These are phyloP conservation scores for Leptobrachium leishanense DNA, from an alignment of 2,113 vertebrate genomes.

Conservation along the genomic window DNA sequence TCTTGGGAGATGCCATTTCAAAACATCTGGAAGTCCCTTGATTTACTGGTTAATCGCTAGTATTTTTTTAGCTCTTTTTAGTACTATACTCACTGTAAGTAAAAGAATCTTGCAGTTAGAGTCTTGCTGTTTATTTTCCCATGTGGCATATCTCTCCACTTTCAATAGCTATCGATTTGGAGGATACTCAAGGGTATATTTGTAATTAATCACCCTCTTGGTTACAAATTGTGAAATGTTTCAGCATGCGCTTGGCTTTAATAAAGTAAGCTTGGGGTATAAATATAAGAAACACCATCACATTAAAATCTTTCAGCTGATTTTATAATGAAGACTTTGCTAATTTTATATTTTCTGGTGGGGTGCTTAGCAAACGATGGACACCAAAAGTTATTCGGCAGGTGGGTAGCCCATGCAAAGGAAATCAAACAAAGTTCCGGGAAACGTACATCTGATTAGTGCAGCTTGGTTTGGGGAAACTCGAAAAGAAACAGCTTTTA, in stretches of 20 bases:
- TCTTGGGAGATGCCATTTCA: too few relatives aligned
- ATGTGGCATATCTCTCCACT: conserved; percentile 23
- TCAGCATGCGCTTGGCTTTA: conserved; percentile 32
- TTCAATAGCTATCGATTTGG: conserved; percentile 25
- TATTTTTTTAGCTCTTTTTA: too few relatives aligned
- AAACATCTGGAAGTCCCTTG: too few relatives aligned
- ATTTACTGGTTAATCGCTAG: too few relatives aligned
- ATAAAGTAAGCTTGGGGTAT: conserved; percentile 30
- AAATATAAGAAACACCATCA: conserved; percentile 32
- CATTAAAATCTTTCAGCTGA: neutral
- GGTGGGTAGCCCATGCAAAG: neutral
- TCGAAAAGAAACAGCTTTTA: too few relatives aligned
- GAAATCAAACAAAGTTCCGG: too few relatives aligned
- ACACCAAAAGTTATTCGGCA: neutral
- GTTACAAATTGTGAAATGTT: conserved; percentile 27
- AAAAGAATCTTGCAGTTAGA: too few relatives aligned
- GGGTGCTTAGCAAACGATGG: neutral
- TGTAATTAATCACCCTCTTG: conserved; percentile 37
- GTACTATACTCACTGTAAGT: too few relatives aligned
- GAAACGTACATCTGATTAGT: too few relatives aligned
- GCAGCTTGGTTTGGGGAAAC: too few relatives aligned
- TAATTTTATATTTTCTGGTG: conserved; percentile 28
- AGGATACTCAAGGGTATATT: conserved; percentile 34
- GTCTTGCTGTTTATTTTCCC: conserved; percentile 1
- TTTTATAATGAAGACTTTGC: conserved; percentile 39